Evolutionary conservation across 2,113 vertebrate genomes (phyloP).

Genomic region (Podilymbus podiceps): DNA sequence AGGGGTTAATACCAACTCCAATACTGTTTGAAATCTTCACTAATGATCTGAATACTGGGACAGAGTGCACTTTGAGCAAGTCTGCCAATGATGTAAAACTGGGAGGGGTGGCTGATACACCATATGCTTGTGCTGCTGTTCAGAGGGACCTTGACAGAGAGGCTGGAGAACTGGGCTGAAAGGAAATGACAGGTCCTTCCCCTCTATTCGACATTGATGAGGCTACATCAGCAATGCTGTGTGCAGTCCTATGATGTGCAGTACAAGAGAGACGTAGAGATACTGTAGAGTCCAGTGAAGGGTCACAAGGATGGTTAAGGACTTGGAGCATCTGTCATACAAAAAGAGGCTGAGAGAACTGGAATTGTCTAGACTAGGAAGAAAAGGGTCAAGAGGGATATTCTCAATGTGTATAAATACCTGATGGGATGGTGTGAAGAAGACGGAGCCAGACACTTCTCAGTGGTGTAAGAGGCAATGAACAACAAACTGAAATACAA

Average conservation of each 20-base stretch:
- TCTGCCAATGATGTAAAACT: not conserved
- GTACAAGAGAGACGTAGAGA: not conserved
- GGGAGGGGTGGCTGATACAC: not conserved
- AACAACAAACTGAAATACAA: not conserved
- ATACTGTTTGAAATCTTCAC: not conserved
- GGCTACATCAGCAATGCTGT: accelerated
- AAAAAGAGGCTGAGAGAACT: not conserved
- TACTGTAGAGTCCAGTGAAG: not conserved
- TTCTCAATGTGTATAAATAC: not conserved
- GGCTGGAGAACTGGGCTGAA: not conserved
- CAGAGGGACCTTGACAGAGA: not conserved
- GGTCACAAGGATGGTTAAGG: not conserved
- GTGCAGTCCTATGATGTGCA: not conserved
- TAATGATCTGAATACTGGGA: not conserved
- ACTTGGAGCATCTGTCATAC: not conserved
- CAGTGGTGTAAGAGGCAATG: not conserved
- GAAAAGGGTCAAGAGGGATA: not conserved
- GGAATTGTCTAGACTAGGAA: not conserved
- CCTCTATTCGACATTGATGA: not conserved
- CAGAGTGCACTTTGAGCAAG: not conserved
- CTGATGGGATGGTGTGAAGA: not conserved
- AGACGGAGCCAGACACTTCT: not conserved
- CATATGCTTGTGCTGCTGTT: not conserved
- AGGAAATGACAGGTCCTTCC: not conserved
- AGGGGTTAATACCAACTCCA: not conserved